Conservation (phyloP, 2,888 invertebrate genomes). For the Trachelus stipa region DNA sequence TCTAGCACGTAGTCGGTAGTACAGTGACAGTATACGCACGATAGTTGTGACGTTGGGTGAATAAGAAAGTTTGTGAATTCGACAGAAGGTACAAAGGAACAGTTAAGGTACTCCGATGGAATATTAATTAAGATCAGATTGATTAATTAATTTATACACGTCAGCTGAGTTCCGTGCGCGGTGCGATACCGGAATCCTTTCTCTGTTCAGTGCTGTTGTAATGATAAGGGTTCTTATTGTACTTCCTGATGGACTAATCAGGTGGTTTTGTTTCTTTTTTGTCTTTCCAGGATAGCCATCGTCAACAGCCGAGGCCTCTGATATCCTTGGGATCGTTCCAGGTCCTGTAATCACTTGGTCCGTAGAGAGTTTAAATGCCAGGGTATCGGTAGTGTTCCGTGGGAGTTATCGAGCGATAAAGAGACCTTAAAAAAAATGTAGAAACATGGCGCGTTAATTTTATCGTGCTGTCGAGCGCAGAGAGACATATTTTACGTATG, state of each 20-base stretch:
- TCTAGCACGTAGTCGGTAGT: background rate
- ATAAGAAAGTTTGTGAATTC: background rate
- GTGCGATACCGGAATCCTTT: background rate
- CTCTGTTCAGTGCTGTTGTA: background rate
- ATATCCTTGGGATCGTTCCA: background rate
- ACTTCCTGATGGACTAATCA: background rate
- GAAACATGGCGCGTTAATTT: background rate
- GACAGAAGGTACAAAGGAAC: background rate
- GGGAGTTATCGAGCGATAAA: background rate
- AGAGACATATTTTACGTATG: background rate
- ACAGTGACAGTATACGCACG: background rate
- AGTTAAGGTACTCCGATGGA: background rate
- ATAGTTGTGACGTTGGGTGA: background rate
- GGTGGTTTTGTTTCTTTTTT: background rate
- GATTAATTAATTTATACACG: background rate
- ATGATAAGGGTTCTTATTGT: background rate
- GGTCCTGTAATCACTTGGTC: background rate
- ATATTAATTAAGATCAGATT: background rate
- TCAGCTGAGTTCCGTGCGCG: background rate
- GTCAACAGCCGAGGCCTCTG: background rate
- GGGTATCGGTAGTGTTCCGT: background rate
- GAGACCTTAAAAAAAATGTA: background rate
- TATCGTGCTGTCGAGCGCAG: background rate
- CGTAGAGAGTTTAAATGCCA: background rate
- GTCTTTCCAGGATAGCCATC: background rate